Conservation (phyloP, 2,888 invertebrate genomes). For the Aporophyla nigra region DNA sequence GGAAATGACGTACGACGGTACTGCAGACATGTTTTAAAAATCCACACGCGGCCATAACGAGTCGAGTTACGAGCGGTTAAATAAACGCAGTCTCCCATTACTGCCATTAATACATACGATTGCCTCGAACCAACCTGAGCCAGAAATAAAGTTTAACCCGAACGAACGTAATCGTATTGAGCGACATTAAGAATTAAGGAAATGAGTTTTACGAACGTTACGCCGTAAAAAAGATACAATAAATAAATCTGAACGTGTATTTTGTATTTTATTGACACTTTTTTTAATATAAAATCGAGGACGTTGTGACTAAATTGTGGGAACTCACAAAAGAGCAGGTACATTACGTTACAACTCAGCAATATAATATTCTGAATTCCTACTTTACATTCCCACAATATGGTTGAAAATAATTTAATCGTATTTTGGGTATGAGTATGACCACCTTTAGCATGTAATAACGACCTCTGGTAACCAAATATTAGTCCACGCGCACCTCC, state of each 20-base stretch:
- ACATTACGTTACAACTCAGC: conserved; percentile 3
- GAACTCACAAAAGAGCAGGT: conserved; percentile 16
- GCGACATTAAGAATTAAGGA: conserved; percentile 68
- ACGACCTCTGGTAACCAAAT: conserved; percentile 85
- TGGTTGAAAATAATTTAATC: conserved; percentile 27
- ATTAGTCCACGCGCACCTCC: conserved; percentile 86
- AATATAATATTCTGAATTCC: background rate
- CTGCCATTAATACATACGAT: conserved; percentile 78
- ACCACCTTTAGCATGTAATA: conserved; percentile 82
- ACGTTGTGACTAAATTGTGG: conserved; percentile 25
- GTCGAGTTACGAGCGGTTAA: conserved; percentile 88
- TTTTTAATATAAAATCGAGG: conserved; percentile 30
- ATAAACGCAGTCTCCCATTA: conserved; percentile 88
- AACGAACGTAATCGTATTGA: conserved; percentile 68
- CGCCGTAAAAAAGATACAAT: conserved; percentile 43
- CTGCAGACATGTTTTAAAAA: conserved; percentile 81
- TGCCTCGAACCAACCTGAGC: conserved; percentile 79
- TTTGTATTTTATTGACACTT: conserved; percentile 25
- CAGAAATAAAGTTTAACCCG: conserved; percentile 87
- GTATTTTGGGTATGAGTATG: conserved; percentile 51
- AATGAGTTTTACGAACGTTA: conserved; percentile 63
- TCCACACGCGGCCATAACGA: conserved; percentile 85
- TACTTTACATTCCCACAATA: conserved; percentile 26
- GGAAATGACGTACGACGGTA: conserved; percentile 75
- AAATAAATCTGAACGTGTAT: conserved; percentile 51